A percentile compares a stretch with the other conserved stretches of the same genome.
Evolutionary conservation across 2,888 invertebrate genomes (phyloP).

Genomic region (Mythimna pallens): DNA sequence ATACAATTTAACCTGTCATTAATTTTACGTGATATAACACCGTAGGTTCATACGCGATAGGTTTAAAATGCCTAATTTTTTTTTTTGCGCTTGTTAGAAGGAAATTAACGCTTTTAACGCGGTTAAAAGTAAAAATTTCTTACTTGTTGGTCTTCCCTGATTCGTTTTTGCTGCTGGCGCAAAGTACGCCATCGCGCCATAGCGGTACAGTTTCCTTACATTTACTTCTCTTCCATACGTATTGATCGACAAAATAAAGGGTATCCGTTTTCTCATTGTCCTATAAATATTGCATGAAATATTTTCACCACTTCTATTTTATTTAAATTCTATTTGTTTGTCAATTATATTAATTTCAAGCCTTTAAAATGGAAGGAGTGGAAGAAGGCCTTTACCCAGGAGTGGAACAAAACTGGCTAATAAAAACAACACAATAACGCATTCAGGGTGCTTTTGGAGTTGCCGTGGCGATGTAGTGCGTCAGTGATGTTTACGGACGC

Average conservation of each 20-base stretch:
- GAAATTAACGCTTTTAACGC: too few species aligned
- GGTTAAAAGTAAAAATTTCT: neutral
- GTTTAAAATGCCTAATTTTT: too few species aligned
- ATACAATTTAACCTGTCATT: too few species aligned
- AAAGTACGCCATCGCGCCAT: constrained; percentile 22
- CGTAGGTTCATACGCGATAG: too few species aligned
- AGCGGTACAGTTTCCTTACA: constrained; percentile 26
- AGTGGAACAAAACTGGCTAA: too few species aligned
- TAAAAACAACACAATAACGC: neutral
- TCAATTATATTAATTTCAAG: neutral
- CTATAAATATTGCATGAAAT: neutral
- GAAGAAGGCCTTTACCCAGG: too few species aligned
- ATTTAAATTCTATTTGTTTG: too few species aligned
- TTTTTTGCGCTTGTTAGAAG: too few species aligned
- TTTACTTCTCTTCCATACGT: constrained; percentile 19
- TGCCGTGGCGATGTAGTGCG: too few species aligned
- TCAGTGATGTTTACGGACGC: too few species aligned
- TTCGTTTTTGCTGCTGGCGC: constrained; percentile 26
- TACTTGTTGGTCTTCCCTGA: neutral
- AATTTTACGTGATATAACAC: too few species aligned
- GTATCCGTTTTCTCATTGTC: fast-evolving
- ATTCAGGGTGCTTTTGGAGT: neutral
- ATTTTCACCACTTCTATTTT: neutral
- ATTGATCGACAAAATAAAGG: constrained; percentile 43
- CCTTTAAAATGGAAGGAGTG: neutral